A percentile compares a stretch with the other conserved stretches of the same genome.
Conservation (phyloP, 2,888 invertebrate genomes). For the Athalia cordata region DNA sequence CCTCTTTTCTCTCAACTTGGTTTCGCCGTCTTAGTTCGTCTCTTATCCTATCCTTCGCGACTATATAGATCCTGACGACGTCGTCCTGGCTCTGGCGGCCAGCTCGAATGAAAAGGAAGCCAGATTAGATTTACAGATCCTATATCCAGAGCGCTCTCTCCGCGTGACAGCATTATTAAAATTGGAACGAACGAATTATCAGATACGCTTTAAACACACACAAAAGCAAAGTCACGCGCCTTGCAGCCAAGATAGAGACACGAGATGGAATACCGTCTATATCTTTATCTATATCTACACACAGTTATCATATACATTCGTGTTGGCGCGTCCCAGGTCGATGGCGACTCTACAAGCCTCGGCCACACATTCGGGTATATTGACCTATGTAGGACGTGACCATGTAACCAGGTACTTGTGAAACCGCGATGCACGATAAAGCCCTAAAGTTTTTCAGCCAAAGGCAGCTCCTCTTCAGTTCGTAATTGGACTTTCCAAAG, state of each 20-base stretch:
- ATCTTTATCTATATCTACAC: conserved; percentile 6
- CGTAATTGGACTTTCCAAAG: conserved; percentile 18
- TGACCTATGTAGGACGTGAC: conserved; percentile 12
- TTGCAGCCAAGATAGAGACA: conserved; percentile 40
- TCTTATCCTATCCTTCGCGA: conserved; percentile 33
- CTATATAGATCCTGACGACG: conserved; percentile 21
- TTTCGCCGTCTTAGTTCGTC: conserved; percentile 29
- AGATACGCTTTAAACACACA: conserved; percentile 43
- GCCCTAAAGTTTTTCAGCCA: conserved; percentile 23
- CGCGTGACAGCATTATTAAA: conserved; percentile 44
- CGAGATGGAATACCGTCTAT: conserved; percentile 38
- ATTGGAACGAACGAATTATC: conserved; percentile 43
- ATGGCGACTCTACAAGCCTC: conserved; percentile 9
- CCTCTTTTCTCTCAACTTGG: conserved; percentile 37
- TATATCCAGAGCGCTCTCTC: conserved; percentile 43
- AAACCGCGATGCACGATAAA: conserved; percentile 42
- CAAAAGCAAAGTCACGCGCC: conserved; percentile 42
- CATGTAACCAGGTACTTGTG: conserved; percentile 34
- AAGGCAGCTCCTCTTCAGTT: conserved; percentile 17
- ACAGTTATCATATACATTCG: conserved; percentile 3
- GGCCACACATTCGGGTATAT: conserved; percentile 27
- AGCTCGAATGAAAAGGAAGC: conserved; percentile 39
- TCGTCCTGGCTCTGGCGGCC: conserved; percentile 21
- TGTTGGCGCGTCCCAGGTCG: conserved; percentile 21
- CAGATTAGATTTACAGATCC: conserved; percentile 43